These are phyloP conservation scores for Acromyrmex heyeri DNA, from an alignment of 1,140 invertebrate genomes.

Conservation along the genomic window DNA sequence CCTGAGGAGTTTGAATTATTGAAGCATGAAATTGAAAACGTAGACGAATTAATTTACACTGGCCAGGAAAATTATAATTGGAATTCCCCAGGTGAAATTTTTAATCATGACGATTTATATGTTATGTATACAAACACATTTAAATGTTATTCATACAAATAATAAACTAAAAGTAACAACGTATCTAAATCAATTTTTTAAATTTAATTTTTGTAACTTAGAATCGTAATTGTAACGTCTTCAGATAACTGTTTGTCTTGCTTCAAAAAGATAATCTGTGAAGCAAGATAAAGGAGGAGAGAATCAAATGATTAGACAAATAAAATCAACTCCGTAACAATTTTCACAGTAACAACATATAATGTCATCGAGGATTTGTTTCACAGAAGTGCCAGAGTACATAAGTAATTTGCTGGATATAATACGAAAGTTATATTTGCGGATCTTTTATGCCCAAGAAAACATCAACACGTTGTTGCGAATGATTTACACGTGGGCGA, in stretches of 20 bases:
- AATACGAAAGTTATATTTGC: constrained; percentile 87
- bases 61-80: constrained; percentile 88
- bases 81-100: constrained; percentile 87
- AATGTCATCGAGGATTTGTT: neutral
- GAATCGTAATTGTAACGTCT: too few relatives aligned
- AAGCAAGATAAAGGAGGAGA: too few relatives aligned
- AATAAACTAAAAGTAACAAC: neutral
- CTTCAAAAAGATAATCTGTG: neutral
- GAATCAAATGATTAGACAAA: neutral
- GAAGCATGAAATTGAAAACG: constrained; percentile 87
- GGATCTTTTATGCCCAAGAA: constrained; percentile 88
- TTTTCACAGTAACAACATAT: neutral
- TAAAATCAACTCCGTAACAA: neutral
- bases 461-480: constrained; percentile 84
- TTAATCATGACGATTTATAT: constrained; percentile 68
- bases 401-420: constrained; percentile 86
- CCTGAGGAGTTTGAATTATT: constrained; percentile 88
- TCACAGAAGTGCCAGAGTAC: constrained; percentile 87
- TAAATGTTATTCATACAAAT: neutral
- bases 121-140: neutral
- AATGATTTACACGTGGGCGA: constrained; percentile 90
- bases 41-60: constrained; percentile 87
- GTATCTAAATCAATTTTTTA: too few relatives aligned
- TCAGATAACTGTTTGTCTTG: neutral
- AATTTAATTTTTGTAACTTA: too few relatives aligned